Conservation (phyloP, 2,113 vertebrate genomes). For the Chiloscyllium plagiosum region DNA sequence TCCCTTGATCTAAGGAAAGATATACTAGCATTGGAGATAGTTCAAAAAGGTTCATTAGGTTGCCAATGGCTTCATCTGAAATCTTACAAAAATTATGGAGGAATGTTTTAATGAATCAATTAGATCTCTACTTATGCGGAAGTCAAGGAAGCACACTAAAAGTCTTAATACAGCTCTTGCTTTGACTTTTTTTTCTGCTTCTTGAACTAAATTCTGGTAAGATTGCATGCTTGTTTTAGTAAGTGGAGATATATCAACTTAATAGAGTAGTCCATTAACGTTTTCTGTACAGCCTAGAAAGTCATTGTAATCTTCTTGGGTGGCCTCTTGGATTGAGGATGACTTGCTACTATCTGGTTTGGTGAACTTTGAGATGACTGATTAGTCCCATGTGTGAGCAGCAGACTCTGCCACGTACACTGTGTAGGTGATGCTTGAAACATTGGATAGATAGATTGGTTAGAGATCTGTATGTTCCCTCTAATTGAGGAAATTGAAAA, state of each 20-base stretch:
- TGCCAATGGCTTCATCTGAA: neutral
- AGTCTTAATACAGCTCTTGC: neutral
- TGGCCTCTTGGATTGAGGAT: neutral
- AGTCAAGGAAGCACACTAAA: neutral
- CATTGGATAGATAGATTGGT: neutral
- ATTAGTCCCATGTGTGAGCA: neutral
- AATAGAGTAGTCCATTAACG: neutral
- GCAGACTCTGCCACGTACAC: neutral
- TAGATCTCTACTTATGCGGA: neutral
- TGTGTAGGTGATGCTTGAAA: neutral
- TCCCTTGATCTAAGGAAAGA: too few species aligned
- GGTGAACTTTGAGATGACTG: neutral
- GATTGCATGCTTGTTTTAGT: neutral
- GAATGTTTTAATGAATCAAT: neutral
- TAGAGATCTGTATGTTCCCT: neutral
- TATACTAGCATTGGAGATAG: too few species aligned
- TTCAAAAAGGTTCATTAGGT: neutral
- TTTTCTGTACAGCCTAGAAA: neutral
- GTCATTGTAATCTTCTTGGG: neutral
- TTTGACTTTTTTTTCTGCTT: neutral
- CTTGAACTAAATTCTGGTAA: neutral
- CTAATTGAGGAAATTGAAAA: too few species aligned
- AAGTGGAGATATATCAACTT: neutral
- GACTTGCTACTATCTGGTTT: neutral
- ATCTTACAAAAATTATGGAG: neutral